phyloP scores from a whole-genome alignment of 2,797 vertebrate genomes.

The Alcedo quadribrachys region DNA sequence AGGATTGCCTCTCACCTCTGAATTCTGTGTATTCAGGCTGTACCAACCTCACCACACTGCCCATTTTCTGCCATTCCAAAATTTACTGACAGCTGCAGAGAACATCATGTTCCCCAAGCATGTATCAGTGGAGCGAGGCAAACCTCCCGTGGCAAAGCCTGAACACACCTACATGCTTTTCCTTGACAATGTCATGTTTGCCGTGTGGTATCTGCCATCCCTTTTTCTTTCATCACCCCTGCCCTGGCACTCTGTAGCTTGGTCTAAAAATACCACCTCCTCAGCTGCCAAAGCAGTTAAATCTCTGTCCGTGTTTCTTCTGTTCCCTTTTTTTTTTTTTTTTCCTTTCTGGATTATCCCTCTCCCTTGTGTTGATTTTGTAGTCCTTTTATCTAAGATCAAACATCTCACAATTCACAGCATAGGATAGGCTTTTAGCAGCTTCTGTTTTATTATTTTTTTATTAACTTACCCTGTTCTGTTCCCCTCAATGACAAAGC shows the following conservation, averaged over 20 bases:
- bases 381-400: neutral
- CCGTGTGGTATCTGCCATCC: neutral
- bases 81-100: neutral
- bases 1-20: neutral
- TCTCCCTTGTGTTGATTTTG: neutral
- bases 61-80: neutral
- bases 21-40: neutral
- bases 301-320: neutral
- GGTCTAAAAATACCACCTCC: constrained; percentile 39
- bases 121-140: neutral
- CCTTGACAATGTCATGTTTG: neutral
- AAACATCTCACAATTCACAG: neutral
- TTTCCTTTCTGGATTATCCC: neutral
- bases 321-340: neutral
- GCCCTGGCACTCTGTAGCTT: neutral
- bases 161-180: neutral
- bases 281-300: constrained; percentile 4
- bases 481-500: constrained; percentile 23
- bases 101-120: fast-evolving
- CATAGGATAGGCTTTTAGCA: neutral
- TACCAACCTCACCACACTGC: neutral
- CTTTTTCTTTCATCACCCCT: neutral
- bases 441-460: neutral
- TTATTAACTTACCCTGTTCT: neutral
- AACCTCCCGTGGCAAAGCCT: neutral